A percentile compares a stretch with the other conserved stretches of the same genome.
Conservation (phyloP, 64 coral and sea anemone species). For the Dendronephthya gigantea region DNA sequence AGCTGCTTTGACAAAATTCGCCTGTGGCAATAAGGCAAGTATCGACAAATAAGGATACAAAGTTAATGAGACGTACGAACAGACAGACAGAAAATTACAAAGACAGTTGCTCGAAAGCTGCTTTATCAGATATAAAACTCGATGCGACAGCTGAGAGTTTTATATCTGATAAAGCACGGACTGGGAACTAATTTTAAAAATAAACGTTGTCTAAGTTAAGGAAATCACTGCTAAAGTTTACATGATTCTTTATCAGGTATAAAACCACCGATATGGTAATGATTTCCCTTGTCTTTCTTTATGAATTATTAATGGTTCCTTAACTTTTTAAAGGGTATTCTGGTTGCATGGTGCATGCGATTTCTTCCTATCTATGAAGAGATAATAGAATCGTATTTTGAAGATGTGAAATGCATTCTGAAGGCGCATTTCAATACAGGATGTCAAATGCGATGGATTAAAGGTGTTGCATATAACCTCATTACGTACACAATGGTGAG, state of each 20-base stretch:
- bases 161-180: no score
- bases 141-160: no score
- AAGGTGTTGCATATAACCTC: not conserved
- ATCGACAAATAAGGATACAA: not conserved
- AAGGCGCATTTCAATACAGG: not conserved
- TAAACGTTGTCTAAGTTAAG: not conserved
- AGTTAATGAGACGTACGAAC: not conserved
- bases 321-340: conserved; percentile 1
- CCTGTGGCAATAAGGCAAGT: not conserved
- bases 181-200: no score
- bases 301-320: not conserved
- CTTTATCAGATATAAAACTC: no score
- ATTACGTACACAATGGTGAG: not conserved
- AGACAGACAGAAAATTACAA: no score
- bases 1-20: not conserved
- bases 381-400: not conserved
- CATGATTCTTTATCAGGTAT: no score
- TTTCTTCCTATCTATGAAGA: not conserved
- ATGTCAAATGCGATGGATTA: not conserved
- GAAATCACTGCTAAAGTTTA: no score
- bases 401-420: not conserved
- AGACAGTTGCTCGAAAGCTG: no score
- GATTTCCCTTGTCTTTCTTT: not conserved
- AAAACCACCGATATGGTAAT: not conserved
- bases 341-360: not conserved